Evolutionary conservation across 2,113 vertebrate species (phyloP).

Genomic region (human (Homo sapiens)): DNA sequence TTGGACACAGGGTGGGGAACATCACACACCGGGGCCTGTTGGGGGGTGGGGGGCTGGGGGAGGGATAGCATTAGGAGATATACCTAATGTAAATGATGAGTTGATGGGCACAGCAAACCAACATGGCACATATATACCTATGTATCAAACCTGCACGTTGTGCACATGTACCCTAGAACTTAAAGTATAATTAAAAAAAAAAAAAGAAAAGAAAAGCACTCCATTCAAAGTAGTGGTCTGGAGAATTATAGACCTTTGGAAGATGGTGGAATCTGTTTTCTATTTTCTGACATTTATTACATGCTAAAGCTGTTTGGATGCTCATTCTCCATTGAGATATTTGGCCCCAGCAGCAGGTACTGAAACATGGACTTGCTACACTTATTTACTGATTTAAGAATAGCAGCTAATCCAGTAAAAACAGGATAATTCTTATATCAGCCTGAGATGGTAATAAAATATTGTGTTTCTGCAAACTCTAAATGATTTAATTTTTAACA

Average conservation of each 20-base stretch:
- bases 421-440: background rate
- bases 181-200: no score
- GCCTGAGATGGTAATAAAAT: background rate
- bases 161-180: no score
- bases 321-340: background rate
- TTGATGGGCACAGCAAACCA: no score
- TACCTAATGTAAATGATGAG: no score
- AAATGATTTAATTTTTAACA: conserved; percentile 15
- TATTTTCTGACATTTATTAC: conserved; percentile 55
- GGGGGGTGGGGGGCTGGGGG: no score
- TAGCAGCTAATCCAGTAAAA: conserved; percentile 19
- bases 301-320: conserved; percentile 35
- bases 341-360: background rate
- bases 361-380: conserved; percentile 22
- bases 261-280: conserved; percentile 34
- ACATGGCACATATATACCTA: no score
- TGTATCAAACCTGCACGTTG: no score
- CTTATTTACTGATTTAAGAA: conserved; percentile 26
- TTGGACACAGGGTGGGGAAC: no score
- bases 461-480: background rate
- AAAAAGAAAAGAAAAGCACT: background rate
- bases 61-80: no score
- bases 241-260: conserved; percentile 24
- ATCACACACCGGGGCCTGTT: no score
- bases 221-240: conserved; percentile 13